These are phyloP conservation scores for Pherbina coryleti DNA, from an alignment of 2,888 invertebrate species.

Conservation along the genomic window DNA sequence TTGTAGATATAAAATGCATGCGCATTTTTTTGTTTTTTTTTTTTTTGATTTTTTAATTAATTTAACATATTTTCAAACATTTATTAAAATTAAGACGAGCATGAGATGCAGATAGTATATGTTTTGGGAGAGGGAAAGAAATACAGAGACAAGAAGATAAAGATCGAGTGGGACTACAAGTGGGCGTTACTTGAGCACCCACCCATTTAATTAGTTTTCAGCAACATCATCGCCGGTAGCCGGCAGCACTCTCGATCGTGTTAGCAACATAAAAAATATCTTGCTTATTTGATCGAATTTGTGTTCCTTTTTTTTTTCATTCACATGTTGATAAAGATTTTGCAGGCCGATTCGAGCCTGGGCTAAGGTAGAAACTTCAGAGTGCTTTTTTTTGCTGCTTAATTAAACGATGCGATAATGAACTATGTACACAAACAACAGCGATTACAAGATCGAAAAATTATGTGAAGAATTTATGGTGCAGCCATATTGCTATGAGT, in stretches of 20 bases:
- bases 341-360: not conserved
- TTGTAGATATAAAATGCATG: not conserved
- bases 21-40: not conserved
- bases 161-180: slow-evolving; percentile 27
- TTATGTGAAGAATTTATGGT: not conserved
- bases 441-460: slow-evolving; percentile 26
- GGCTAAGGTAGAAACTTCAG: not conserved
- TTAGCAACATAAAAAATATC: slow-evolving; percentile 6
- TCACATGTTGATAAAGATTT: slow-evolving; percentile 26
- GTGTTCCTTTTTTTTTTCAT: not conserved
- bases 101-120: not conserved
- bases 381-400: not conserved
- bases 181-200: slow-evolving; percentile 54
- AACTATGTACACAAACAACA: slow-evolving; percentile 39
- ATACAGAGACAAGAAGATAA: not conserved
- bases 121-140: not conserved
- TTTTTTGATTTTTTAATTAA: slow-evolving; percentile 49
- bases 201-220: slow-evolving; percentile 56
- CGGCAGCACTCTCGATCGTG: not conserved
- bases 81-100: slow-evolving; percentile 29
- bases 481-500: not conserved
- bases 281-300: slow-evolving; percentile 26
- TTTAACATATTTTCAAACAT: slow-evolving; percentile 51
- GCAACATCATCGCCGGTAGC: slow-evolving; percentile 16
- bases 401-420: slow-evolving; percentile 40